Evolutionary conservation across 2,113 vertebrate species (phyloP).

Genomic region (Coptodon bakossiorum): DNA sequence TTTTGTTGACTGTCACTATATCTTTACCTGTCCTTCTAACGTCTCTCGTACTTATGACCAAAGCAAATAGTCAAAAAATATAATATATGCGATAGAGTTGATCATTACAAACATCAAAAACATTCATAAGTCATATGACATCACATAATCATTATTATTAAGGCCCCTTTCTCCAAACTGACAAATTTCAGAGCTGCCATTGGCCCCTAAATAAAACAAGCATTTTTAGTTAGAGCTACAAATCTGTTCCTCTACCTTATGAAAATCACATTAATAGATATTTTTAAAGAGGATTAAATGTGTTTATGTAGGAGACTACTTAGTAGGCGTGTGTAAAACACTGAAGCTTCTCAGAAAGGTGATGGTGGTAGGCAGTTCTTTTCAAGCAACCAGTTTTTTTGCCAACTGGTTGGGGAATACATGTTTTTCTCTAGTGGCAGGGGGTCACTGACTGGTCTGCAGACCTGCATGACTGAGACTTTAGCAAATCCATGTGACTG

Average conservation of each 20-base stretch:
- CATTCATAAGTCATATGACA: not conserved
- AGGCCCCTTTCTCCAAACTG: not conserved
- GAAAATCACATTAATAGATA: not conserved
- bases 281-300: not conserved
- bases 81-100: not conserved
- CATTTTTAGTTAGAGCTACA: not conserved
- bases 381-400: not conserved
- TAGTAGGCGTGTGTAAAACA: not conserved
- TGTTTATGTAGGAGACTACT: not conserved
- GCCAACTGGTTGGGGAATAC: not conserved
- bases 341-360: not conserved
- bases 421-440: not conserved
- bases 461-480: not conserved
- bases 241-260: not conserved
- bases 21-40: not conserved
- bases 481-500: not conserved
- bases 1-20: not conserved
- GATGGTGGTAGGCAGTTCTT: not conserved
- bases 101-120: not conserved
- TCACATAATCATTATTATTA: not conserved
- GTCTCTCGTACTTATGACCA: not conserved
- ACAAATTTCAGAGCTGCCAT: not conserved
- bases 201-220: not conserved
- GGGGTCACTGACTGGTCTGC: not conserved
- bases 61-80: not conserved